Conservation (phyloP, 2,797 vertebrate genomes). For the Falco berigora region DNA sequence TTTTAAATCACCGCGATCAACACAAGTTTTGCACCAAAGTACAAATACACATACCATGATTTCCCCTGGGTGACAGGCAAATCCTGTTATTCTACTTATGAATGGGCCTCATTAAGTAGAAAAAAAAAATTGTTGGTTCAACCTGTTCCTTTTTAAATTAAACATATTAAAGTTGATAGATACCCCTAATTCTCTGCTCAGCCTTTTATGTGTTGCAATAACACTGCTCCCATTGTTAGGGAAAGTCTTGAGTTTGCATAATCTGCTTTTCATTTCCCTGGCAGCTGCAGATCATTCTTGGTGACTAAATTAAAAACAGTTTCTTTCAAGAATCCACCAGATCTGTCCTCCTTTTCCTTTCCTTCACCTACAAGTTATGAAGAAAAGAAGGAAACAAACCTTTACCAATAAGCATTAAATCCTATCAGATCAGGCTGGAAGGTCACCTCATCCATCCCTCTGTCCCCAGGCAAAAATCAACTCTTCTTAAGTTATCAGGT, state of each 20-base stretch:
- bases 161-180: conserved; percentile 57
- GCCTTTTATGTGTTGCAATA: conserved; percentile 21
- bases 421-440: neutral
- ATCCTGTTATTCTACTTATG: conserved; percentile 49
- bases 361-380: neutral
- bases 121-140: conserved; percentile 46
- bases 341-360: neutral
- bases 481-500: neutral
- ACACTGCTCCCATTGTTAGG: conserved; percentile 25
- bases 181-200: conserved; percentile 39
- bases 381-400: neutral
- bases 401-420: conserved; percentile 22
- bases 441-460: conserved; percentile 16
- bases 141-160: conserved; percentile 59
- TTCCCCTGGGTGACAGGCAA: conserved; percentile 55
- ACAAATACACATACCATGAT: conserved; percentile 10
- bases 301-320: conserved; percentile 17
- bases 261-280: conserved; percentile 54
- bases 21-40: conserved; percentile 43
- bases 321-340: conserved; percentile 4
- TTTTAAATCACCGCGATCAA: conserved; percentile 24
- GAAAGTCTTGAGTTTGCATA: conserved; percentile 47
- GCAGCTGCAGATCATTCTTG: conserved; percentile 50
- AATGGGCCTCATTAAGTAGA: conserved; percentile 51
- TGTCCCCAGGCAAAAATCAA: conserved; percentile 4